phyloP scores from a whole-genome alignment of 2,888 invertebrate species.

The Eupithecia centaureata region DNA sequence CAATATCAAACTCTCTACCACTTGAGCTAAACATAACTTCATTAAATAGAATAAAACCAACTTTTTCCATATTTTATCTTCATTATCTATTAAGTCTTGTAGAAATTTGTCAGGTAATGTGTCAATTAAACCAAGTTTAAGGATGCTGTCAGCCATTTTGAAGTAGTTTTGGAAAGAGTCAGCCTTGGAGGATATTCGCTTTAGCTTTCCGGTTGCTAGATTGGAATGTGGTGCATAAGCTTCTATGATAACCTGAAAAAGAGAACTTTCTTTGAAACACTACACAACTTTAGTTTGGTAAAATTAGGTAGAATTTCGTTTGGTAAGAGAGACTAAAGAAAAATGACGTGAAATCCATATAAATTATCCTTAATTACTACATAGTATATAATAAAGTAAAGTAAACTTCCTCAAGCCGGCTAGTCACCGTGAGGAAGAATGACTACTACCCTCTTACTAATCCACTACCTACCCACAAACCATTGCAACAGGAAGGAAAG shows the following conservation, averaged over 20 bases:
- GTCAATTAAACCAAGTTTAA: constrained; percentile 80
- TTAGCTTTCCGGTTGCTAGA: constrained; percentile 83
- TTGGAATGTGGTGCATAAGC: constrained; percentile 57
- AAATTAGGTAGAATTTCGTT: not conserved
- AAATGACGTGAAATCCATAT: no score
- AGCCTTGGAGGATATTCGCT: constrained; percentile 84
- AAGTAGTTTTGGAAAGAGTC: constrained; percentile 88
- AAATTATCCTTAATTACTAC: no score
- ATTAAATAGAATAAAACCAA: constrained; percentile 91
- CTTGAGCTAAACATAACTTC: constrained; percentile 89
- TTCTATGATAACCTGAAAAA: constrained; percentile 69
- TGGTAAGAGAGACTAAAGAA: no score
- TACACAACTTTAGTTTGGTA: not conserved
- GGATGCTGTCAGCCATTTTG: constrained; percentile 85
- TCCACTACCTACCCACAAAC: no score
- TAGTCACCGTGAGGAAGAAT: no score
- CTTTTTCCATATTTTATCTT: constrained; percentile 77
- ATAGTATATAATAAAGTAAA: no score
- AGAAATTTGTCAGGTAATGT: constrained; percentile 61
- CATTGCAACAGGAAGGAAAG: no score
- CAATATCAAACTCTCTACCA: constrained; percentile 91
- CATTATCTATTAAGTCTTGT: constrained; percentile 50
- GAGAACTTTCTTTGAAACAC: not conserved
- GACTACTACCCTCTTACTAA: no score
- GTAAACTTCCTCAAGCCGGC: no score